Percentiles rank a stretch among this genome's conserved stretches.
These are phyloP conservation scores for Tipula unca DNA, from an alignment of 2,888 invertebrate genomes.

Conservation along the genomic window DNA sequence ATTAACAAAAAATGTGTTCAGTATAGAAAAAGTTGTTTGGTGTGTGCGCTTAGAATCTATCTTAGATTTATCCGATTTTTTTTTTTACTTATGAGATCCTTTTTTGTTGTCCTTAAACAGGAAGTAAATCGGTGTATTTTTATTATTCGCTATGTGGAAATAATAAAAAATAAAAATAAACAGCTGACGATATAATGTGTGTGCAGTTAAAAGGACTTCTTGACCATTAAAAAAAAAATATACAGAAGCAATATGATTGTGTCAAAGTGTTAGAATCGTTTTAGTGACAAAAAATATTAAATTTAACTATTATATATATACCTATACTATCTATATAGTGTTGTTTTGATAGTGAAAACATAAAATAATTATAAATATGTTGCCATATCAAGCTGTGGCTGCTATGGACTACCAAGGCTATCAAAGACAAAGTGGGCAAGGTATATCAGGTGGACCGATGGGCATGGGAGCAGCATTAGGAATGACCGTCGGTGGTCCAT, in stretches of 20 bases:
- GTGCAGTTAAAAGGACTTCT: not conserved
- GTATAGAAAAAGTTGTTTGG: not conserved
- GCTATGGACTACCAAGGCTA: conserved; percentile 76
- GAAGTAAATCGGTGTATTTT: not conserved
- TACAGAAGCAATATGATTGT: not conserved
- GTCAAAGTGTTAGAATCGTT: not conserved
- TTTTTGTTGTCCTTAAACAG: not conserved
- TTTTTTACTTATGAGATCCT: not conserved
- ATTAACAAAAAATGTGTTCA: not conserved
- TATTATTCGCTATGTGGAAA: not conserved
- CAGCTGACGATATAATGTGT: not conserved
- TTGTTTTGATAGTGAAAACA: not conserved
- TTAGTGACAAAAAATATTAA: not conserved
- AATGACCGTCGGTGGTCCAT: conserved; percentile 45
- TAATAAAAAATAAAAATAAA: not conserved
- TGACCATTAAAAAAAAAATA: not conserved
- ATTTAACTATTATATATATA: not conserved
- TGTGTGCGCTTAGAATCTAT: not conserved
- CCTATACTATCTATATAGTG: not conserved
- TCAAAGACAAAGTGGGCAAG: conserved; percentile 48
- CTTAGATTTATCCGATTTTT: not conserved
- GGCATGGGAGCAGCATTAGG: conserved; percentile 48
- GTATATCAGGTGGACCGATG: conserved; percentile 40
- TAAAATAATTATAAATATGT: conserved; percentile 50
- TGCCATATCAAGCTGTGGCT: conserved; percentile 74